Conservation (phyloP, 2,888 invertebrate species). For the Autographa gamma region DNA sequence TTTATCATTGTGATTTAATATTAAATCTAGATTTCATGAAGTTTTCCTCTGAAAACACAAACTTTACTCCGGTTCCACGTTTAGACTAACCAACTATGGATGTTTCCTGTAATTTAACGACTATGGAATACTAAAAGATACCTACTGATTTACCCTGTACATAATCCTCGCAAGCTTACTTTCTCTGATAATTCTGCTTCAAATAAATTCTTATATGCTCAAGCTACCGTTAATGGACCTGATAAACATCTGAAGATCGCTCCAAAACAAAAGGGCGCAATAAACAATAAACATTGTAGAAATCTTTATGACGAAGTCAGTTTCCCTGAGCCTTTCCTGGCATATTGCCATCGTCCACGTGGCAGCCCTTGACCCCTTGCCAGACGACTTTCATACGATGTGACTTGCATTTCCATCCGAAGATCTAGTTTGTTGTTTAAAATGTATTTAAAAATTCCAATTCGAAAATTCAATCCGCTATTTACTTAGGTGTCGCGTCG, state of each 20-base stretch:
- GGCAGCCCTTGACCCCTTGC: neutral
- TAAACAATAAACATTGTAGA: neutral
- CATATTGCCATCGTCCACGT: constrained; percentile 30
- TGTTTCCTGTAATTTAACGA: no score
- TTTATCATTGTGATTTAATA: no score
- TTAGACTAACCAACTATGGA: no score
- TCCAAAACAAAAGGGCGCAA: neutral
- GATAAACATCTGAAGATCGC: neutral
- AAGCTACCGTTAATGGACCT: neutral
- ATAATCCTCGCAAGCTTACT: no score
- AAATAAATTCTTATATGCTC: neutral
- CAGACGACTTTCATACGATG: neutral
- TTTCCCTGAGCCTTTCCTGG: constrained; percentile 32
- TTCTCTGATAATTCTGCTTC: neutral
- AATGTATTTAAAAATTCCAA: neutral
- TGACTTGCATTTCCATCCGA: neutral
- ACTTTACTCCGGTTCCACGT: no score
- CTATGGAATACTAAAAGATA: no score
- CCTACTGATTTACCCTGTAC: no score
- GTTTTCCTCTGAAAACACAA: no score
- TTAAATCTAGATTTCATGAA: no score
- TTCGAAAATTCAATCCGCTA: neutral
- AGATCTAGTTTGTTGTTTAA: neutral
- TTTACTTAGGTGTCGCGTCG: neutral
- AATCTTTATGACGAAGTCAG: constrained; percentile 20